Percentiles rank a stretch among this genome's conserved stretches.
Conservation (phyloP, 2,888 invertebrate genomes). For the Amblyjoppa fuscipennis region DNA sequence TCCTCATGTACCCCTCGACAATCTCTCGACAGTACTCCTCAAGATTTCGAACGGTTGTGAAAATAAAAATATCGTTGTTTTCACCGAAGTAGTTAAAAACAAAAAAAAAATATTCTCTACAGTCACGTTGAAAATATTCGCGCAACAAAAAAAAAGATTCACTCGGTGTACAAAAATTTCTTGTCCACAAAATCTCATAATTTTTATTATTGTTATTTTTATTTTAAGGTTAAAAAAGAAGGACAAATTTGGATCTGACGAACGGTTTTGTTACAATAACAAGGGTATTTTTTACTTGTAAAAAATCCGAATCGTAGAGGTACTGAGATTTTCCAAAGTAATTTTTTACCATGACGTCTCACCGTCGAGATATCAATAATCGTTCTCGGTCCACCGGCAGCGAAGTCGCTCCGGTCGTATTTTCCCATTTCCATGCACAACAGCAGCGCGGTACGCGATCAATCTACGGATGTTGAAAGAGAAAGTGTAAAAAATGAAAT, state of each 20-base stretch:
- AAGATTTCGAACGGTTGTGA: not conserved
- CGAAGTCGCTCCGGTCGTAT: not conserved
- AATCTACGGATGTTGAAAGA: constrained; percentile 37
- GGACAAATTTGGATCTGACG: not conserved
- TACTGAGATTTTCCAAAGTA: not conserved
- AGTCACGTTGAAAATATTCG: not conserved
- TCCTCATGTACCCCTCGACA: constrained; percentile 32
- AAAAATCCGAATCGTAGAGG: too few species aligned
- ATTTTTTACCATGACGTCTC: not conserved
- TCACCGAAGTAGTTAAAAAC: not conserved
- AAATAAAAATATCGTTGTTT: constrained; percentile 3
- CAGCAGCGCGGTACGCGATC: constrained; percentile 21
- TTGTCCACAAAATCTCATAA: not conserved
- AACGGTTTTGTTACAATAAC: not conserved
- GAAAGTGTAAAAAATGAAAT: constrained; percentile 55
- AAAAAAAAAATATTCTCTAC: not conserved
- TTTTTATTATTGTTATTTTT: not conserved
- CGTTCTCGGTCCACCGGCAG: not conserved
- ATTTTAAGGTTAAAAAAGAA: not conserved
- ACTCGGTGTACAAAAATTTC: not conserved
- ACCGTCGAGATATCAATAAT: constrained; percentile 3
- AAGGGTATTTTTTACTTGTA: too few species aligned
- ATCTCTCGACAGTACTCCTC: not conserved
- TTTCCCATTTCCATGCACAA: constrained; percentile 23
- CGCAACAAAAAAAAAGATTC: not conserved